These are phyloP conservation scores for Drosophila flavopinicola DNA, from an alignment of 2,888 invertebrate genomes.

Conservation along the genomic window DNA sequence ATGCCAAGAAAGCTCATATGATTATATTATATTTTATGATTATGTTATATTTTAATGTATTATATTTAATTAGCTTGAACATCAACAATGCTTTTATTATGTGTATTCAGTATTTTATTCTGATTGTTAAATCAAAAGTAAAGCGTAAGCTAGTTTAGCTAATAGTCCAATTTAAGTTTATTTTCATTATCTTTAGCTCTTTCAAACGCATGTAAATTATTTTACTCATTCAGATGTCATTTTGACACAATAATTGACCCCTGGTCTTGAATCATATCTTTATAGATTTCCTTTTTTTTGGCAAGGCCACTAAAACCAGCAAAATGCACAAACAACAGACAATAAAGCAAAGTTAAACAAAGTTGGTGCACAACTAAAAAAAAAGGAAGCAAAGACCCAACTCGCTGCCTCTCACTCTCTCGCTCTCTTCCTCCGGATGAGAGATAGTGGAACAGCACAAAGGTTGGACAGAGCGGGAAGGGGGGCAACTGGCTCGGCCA, in stretches of 20 bases:
- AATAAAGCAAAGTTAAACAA: constrained; percentile 71
- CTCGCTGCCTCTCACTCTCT: constrained; percentile 12
- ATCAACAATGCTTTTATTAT: neutral
- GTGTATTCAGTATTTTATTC: neutral
- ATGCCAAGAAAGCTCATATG: neutral
- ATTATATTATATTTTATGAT: neutral
- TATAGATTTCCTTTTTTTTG: constrained; percentile 28
- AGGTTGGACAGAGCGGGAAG: neutral
- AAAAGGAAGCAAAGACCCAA: constrained; percentile 16
- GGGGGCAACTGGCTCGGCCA: constrained; percentile 41
- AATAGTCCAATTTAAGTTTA: no score
- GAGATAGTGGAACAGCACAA: neutral
- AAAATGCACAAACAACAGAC: constrained; percentile 49
- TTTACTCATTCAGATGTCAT: constrained; percentile 14
- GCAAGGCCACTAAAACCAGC: constrained; percentile 61
- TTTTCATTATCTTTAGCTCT: no score
- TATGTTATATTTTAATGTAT: neutral
- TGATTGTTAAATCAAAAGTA: no score
- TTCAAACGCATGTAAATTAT: no score
- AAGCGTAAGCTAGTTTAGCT: no score
- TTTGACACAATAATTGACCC: constrained; percentile 31
- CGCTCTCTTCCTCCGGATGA: neutral
- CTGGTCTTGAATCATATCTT: constrained; percentile 9
- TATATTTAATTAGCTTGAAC: neutral
- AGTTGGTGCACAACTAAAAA: constrained; percentile 57